Base-by-base conservation (phyloP, 2,888 invertebrate genomes). In the Timema cristinae region DNA sequence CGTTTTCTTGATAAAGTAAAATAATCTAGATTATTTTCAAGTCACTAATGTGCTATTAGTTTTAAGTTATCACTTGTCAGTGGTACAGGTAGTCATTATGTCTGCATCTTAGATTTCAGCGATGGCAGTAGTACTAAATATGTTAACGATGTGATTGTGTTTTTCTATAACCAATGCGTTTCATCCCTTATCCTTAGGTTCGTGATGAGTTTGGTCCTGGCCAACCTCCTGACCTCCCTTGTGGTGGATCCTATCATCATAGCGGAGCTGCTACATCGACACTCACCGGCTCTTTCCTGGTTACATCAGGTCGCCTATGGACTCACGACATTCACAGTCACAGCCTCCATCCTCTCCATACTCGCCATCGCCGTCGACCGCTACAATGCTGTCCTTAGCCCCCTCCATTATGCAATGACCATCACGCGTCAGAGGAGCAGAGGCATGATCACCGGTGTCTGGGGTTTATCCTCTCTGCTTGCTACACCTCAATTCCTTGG, bases 341-440 rank as follows among this genome's bases (percentile, higher is more conserved):
- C 83, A 16, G 83, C 84, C 8, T 83, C 84, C 69, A 83, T 85
- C 66, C 81, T 85, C 73, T 84, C 85, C 8, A 80, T 85, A 16
- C 79, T 85, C 8, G 81, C 85, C 70, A 85, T 86, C 69, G 84
- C 85, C 11, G 79, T 84, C 51, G 85, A 85, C 79, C 80, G 86
- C 71, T 85, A 84, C 77, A 75, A 76, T 11, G 85, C 85, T 7
- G 84, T 86, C 47, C 83, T 84, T 16, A 82, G 82, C 48, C 85
- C 86, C 0, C 80, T 86, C 7, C 86, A 85, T 77, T 86, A 86
- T 79, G 81, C 82, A 74, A 84, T 84, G 81, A 82, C 83, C 7
- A 81, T 85, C 66, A 86, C 85, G 0, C 77, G 83, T 10, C 79
- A 79, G 59, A 79, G 84, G 48, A 82, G 83, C 69, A 79, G 81